Percentiles rank a stretch among this genome's conserved stretches.
Conservation (phyloP, 1,140 invertebrate genomes). For the Drosophila mauritiana region DNA sequence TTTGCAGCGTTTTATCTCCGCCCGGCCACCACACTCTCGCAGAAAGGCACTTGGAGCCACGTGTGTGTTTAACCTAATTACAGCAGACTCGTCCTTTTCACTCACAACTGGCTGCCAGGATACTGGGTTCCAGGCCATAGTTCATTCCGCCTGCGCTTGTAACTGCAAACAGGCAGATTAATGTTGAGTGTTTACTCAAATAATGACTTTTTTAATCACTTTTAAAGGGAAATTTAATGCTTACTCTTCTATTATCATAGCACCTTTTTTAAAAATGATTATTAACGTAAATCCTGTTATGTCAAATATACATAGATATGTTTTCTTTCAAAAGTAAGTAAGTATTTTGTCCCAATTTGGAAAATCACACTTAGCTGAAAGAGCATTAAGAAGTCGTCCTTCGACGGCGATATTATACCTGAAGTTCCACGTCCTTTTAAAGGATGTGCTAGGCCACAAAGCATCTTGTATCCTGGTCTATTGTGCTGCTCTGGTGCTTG, state of each 20-base stretch:
- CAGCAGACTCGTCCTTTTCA: slow-evolving; percentile 26
- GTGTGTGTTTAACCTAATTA: slow-evolving; percentile 80
- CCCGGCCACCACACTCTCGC: slow-evolving; percentile 10
- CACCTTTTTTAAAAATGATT: too few relatives aligned
- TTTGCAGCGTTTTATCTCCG: slow-evolving; percentile 68
- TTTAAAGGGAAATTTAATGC: too few relatives aligned
- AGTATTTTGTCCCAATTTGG: too few relatives aligned
- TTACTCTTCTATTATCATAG: too few relatives aligned
- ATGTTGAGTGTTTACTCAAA: not conserved
- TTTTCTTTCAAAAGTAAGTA: too few relatives aligned
- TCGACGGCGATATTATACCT: not conserved
- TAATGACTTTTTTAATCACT: too few relatives aligned
- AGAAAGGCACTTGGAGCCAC: slow-evolving; percentile 54
- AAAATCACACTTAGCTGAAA: not conserved
- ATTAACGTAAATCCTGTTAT: too few relatives aligned
- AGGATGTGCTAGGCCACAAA: slow-evolving; percentile 17
- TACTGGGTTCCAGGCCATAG: not conserved
- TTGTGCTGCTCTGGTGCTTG: slow-evolving; percentile 19
- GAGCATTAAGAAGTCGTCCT: slow-evolving; percentile 10
- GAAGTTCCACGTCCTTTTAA: slow-evolving; percentile 16
- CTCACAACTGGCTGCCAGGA: slow-evolving; percentile 1
- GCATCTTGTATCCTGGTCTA: slow-evolving; percentile 44
- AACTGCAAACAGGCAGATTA: not conserved
- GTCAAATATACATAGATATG: too few relatives aligned
- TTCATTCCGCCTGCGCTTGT: not conserved